Evolutionary conservation across 2,113 vertebrate genomes (phyloP).

Genomic region (Brachirus orientalis): DNA sequence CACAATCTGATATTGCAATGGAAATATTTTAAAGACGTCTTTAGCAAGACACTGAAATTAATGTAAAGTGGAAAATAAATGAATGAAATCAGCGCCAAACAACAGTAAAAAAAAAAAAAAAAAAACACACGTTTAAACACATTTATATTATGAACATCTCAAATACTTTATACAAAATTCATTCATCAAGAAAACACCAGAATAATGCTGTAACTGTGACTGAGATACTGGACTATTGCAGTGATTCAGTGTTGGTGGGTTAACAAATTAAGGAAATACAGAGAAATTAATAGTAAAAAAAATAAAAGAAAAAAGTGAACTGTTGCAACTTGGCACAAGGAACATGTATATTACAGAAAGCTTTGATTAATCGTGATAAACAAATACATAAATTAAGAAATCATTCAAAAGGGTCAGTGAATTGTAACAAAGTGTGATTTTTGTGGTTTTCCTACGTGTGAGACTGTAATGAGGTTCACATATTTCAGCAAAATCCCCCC

Average conservation of each 20-base stretch:
- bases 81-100: neutral
- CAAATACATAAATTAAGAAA: slow-evolving; percentile 14
- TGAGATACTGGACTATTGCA: slow-evolving; percentile 53
- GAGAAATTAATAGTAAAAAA: neutral
- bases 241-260: slow-evolving; percentile 55
- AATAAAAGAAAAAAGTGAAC: slow-evolving; percentile 15
- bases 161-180: slow-evolving; percentile 79
- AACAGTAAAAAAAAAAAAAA: neutral
- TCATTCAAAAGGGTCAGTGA: slow-evolving; percentile 31
- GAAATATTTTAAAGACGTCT: too few relatives aligned
- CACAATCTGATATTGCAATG: too few relatives aligned
- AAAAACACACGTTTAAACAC: neutral
- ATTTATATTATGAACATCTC: slow-evolving; percentile 30
- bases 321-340: slow-evolving; percentile 80
- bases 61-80: slow-evolving; percentile 3
- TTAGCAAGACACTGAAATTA: too few relatives aligned
- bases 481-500: slow-evolving; percentile 8
- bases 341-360: slow-evolving; percentile 49
- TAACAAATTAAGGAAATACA: slow-evolving; percentile 42
- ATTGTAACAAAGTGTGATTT: slow-evolving; percentile 34
- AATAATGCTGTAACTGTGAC: slow-evolving; percentile 56
- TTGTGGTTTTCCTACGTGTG: too few relatives aligned
- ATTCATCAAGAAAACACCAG: slow-evolving; percentile 68
- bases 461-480: slow-evolving; percentile 16
- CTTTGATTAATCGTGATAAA: slow-evolving; percentile 9